phyloP scores from a whole-genome alignment of 1,140 invertebrate species.

The Drosophila varians region DNA sequence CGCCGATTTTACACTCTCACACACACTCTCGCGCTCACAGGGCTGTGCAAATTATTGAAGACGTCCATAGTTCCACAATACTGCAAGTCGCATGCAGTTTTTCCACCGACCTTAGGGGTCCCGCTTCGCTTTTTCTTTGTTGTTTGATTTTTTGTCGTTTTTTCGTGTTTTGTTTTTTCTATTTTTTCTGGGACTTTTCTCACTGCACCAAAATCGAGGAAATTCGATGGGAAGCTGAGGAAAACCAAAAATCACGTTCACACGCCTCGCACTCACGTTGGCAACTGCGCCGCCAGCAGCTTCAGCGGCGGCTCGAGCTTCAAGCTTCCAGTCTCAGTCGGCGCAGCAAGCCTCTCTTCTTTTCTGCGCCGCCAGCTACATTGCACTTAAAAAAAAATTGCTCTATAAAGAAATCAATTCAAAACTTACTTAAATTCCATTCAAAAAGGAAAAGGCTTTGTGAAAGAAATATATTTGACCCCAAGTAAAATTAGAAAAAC shows the following conservation, averaged over 20 bases:
- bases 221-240: conserved; percentile 14
- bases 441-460: too few species aligned
- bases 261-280: conserved; percentile 81
- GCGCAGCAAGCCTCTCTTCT: conserved; percentile 14
- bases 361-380: not conserved
- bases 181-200: conserved; percentile 27
- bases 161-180: conserved; percentile 16
- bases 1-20: conserved; percentile 25
- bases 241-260: conserved; percentile 74
- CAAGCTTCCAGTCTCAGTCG: conserved; percentile 32
- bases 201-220: conserved; percentile 22
- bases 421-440: too few species aligned
- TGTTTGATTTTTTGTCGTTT: conserved; percentile 13
- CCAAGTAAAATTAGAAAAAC: too few species aligned
- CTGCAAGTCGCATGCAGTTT: conserved; percentile 29
- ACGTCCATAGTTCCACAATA: conserved; percentile 56
- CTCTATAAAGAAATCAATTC: too few species aligned
- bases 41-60: conserved; percentile 28
- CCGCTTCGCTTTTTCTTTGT: conserved; percentile 26
- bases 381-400: not conserved
- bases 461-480: too few species aligned
- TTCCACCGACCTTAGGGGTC: conserved; percentile 33
- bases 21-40: conserved; percentile 16
- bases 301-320: conserved; percentile 26
- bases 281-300: conserved; percentile 66